Evolutionary conservation across 92 coral and sea anemone species (phyloP).

Genomic region (Meandrina meandrites): DNA sequence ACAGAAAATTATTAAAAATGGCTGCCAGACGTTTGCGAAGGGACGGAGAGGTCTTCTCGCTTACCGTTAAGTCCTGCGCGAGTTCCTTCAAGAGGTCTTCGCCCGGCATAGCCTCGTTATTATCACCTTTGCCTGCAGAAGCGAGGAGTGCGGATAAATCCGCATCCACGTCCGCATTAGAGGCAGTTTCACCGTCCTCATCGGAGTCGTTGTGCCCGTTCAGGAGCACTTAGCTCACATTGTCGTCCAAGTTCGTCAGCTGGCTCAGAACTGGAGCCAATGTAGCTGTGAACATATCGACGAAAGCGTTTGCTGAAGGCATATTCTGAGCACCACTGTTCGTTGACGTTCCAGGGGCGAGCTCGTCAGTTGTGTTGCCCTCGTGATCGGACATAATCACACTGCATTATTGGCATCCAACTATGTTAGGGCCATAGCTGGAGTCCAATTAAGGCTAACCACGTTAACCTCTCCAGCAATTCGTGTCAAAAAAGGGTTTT

Average conservation of each 20-base stretch:
- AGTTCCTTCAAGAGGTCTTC: slow-evolving; percentile 29
- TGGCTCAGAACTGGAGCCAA: slow-evolving; percentile 37
- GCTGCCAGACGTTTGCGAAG: slow-evolving; percentile 42
- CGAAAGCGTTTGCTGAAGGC: slow-evolving; percentile 11
- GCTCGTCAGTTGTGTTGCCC: slow-evolving; percentile 22
- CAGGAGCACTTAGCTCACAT: slow-evolving; percentile 37
- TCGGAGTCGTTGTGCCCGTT: slow-evolving; percentile 21
- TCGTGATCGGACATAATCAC: slow-evolving; percentile 10
- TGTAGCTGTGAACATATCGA: slow-evolving; percentile 4
- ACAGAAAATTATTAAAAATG: slow-evolving; percentile 36
- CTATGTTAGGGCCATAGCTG: too few relatives aligned
- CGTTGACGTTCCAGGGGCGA: slow-evolving; percentile 13
- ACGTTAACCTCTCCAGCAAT: slow-evolving; percentile 37
- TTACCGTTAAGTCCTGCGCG: slow-evolving; percentile 30
- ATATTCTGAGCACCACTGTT: too few relatives aligned
- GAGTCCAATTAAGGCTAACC: slow-evolving; percentile 18
- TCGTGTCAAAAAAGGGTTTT: slow-evolving; percentile 7
- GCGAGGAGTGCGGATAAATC: slow-evolving; percentile 17
- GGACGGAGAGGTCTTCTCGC: slow-evolving; percentile 42
- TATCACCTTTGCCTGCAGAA: not conserved
- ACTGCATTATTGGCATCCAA: slow-evolving; percentile 17
- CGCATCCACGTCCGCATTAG: slow-evolving; percentile 24
- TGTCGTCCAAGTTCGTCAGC: slow-evolving; percentile 25
- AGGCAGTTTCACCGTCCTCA: slow-evolving; percentile 29
- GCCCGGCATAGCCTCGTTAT: slow-evolving; percentile 2